phyloP scores from a whole-genome alignment of 2,888 invertebrate genomes.

The Parascotia fuliginaria region DNA sequence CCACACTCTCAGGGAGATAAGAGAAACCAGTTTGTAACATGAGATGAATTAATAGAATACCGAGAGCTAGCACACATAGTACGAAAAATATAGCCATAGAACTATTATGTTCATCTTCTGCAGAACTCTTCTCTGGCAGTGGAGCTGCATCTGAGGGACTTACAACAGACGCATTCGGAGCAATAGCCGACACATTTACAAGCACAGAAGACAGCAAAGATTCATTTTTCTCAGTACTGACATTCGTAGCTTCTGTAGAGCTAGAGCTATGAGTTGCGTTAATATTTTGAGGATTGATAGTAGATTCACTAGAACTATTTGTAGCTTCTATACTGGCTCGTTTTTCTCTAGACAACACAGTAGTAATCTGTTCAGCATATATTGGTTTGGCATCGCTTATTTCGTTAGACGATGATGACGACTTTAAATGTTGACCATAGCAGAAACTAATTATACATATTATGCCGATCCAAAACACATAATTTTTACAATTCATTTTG shows the following conservation, averaged over 20 bases:
- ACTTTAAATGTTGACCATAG: conserved; percentile 31
- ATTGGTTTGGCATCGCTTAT: conserved; percentile 11
- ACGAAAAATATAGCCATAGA: conserved; percentile 99
- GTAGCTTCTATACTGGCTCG: conserved; percentile 56
- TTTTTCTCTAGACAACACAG: conserved; percentile 61
- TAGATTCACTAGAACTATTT: conserved; percentile 62
- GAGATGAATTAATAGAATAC: conserved; percentile 96
- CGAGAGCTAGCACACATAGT: conserved; percentile 96
- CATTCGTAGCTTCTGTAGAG: conserved; percentile 63
- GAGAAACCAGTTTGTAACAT: conserved; percentile 98
- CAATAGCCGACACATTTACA: conserved; percentile 67
- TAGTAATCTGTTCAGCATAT: conserved; percentile 7
- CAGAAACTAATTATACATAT: conserved; percentile 36
- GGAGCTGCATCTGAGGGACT: conserved; percentile 91
- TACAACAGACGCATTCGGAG: conserved; percentile 74
- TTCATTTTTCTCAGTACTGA: conserved; percentile 67
- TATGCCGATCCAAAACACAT: conserved; percentile 48
- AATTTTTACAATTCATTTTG: conserved; percentile 38
- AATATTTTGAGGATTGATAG: conserved; percentile 39
- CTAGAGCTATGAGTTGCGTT: conserved; percentile 51
- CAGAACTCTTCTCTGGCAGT: conserved; percentile 94
- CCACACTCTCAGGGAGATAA: conserved; percentile 98
- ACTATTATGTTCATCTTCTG: conserved; percentile 98
- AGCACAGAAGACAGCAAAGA: conserved; percentile 63
- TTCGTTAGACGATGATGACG: conserved; percentile 16